phyloP scores from a whole-genome alignment of 2,797 vertebrate genomes.

The Gobionotothen gibberifrons region DNA sequence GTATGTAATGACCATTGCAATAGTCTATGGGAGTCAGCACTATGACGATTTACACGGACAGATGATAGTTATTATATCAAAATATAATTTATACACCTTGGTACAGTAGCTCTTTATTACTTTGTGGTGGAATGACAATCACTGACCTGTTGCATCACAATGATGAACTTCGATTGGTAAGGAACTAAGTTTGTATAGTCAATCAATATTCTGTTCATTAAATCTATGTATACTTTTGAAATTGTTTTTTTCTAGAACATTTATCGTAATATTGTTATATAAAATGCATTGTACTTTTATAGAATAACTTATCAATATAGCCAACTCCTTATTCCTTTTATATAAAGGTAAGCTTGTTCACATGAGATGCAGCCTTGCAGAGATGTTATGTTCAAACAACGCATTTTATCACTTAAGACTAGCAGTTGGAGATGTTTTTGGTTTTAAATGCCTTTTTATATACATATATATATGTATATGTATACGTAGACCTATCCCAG shows the following conservation, averaged over 20 bases:
- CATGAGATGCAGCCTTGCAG: background rate
- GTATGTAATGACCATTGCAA: background rate
- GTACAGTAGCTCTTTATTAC: background rate
- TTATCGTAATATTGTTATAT: background rate
- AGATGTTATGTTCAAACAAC: background rate
- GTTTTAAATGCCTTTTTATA: background rate
- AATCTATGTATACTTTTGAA: background rate
- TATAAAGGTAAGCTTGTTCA: background rate
- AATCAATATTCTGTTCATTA: background rate
- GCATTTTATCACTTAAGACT: background rate
- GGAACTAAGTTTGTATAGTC: slow-evolving; percentile 5
- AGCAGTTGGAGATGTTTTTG: background rate
- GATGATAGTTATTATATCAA: background rate
- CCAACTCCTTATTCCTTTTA: background rate
- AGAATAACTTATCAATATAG: background rate
- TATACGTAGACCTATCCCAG: background rate
- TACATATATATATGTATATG: background rate
- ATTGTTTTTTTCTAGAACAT: background rate
- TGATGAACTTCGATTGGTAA: slow-evolving; percentile 12
- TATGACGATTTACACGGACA: slow-evolving; percentile 1
- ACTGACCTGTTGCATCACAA: slow-evolving; percentile 15
- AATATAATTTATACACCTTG: background rate
- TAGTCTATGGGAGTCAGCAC: background rate
- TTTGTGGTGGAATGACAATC: background rate
- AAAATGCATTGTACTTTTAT: background rate